Evolutionary conservation across 2,113 vertebrate genomes (phyloP).

Genomic region (Vanacampus margaritifer): DNA sequence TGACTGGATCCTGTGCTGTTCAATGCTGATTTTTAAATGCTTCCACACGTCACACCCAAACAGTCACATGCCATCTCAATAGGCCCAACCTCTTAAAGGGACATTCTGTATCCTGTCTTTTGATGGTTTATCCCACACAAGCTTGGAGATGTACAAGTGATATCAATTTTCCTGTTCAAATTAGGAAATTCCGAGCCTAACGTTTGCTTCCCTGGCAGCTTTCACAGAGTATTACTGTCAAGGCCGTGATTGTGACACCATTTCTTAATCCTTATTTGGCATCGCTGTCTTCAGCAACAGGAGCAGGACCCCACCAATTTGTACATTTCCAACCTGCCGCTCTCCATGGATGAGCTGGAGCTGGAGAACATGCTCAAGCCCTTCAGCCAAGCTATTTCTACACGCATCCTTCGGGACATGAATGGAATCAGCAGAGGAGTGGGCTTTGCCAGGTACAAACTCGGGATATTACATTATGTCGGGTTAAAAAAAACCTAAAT

Average conservation of each 20-base stretch:
- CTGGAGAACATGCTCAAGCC: conserved; percentile 90
- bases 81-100: too few species aligned
- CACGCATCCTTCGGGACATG: conserved; percentile 85
- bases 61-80: too few species aligned
- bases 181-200: neutral
- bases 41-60: too few species aligned
- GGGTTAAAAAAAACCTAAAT: neutral
- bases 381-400: conserved; percentile 92
- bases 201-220: neutral
- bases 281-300: conserved; percentile 79
- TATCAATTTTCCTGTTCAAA: neutral
- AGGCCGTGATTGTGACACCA: neutral
- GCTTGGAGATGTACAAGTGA: too few species aligned
- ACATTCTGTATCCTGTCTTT: too few species aligned
- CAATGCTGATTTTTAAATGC: too few species aligned
- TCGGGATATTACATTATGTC: neutral
- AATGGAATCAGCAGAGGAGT: conserved; percentile 87
- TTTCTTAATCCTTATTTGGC: conserved; percentile 11
- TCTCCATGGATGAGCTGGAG: conserved; percentile 90
- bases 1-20: too few species aligned
- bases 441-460: conserved; percentile 84
- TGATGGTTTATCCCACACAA: too few species aligned
- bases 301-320: conserved; percentile 94
- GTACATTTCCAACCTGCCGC: conserved; percentile 90
- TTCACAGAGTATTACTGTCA: neutral